These are phyloP conservation scores for Burhinus bistriatus DNA, from an alignment of 2,113 vertebrate species.

Conservation along the genomic window DNA sequence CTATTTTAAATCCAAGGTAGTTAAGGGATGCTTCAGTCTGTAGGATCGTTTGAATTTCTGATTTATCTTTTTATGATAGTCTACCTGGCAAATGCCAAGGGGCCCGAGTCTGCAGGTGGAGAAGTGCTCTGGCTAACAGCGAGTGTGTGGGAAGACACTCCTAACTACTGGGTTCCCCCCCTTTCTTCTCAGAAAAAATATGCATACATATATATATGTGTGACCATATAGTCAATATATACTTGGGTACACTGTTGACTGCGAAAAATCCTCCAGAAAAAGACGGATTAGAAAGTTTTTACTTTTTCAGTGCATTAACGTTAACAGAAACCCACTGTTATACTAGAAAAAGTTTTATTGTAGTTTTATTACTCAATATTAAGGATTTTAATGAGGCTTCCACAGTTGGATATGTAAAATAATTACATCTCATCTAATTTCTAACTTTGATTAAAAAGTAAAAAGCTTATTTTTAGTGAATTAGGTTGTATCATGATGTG, in stretches of 20 bases:
- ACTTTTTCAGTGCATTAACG: background rate
- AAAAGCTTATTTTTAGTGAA: background rate
- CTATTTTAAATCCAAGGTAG: background rate
- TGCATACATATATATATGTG: fast-evolving
- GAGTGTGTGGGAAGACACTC: background rate
- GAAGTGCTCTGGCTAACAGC: fast-evolving
- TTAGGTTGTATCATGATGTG: background rate
- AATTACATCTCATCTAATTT: slow-evolving; percentile 23
- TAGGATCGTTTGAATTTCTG: background rate
- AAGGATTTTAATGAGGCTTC: slow-evolving; percentile 26
- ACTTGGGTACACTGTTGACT: background rate
- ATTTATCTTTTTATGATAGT: background rate
- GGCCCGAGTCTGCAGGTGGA: background rate
- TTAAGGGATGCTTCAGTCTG: background rate
- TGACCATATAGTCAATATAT: background rate
- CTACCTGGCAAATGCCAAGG: background rate
- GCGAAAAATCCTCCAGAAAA: background rate
- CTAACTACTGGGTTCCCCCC: background rate
- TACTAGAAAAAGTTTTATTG: background rate
- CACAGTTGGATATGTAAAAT: slow-evolving; percentile 24
- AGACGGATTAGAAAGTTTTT: background rate
- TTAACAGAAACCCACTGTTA: background rate
- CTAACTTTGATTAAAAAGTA: slow-evolving; percentile 33
- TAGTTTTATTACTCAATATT: slow-evolving; percentile 9
- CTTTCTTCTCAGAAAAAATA: background rate